A percentile compares a stretch with the other conserved stretches of the same genome.
Evolutionary conservation across 2,797 vertebrate species (phyloP).

Genomic region (Lerista edwardsae): DNA sequence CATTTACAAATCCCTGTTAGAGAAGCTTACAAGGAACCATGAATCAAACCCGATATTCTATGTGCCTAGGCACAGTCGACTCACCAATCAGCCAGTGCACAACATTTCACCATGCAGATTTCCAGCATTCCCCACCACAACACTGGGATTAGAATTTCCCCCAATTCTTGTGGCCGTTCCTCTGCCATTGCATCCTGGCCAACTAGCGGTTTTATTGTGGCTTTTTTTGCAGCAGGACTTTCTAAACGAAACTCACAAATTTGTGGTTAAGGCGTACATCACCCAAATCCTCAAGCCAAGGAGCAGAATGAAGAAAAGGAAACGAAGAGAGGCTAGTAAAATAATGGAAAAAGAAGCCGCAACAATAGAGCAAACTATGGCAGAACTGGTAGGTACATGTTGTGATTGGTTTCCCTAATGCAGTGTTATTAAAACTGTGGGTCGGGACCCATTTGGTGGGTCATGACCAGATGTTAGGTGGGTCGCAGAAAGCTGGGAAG

Average conservation of each 20-base stretch:
- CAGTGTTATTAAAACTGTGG: too few species aligned
- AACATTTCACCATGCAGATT: not conserved
- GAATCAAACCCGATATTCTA: not conserved
- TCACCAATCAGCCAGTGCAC: not conserved
- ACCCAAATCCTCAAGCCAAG: slow-evolving; percentile 81
- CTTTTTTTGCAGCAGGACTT: slow-evolving; percentile 75
- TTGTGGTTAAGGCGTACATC: slow-evolving; percentile 83
- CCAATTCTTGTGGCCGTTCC: not conserved
- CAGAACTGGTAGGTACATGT: slow-evolving; percentile 79
- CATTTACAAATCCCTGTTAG: not conserved
- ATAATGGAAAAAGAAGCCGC: slow-evolving; percentile 83
- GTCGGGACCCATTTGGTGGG: too few species aligned
- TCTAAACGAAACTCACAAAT: slow-evolving; percentile 79
- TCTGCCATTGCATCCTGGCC: not conserved
- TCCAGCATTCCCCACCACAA: not conserved
- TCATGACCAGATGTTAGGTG: too few species aligned
- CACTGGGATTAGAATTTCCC: not conserved
- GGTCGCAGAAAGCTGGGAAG: too few species aligned
- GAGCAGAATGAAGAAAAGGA: slow-evolving; percentile 75
- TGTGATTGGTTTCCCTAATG: not conserved
- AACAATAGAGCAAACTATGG: slow-evolving; percentile 73
- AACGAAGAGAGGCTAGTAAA: slow-evolving; percentile 75
- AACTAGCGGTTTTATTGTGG: not conserved
- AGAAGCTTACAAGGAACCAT: not conserved
- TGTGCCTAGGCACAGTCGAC: not conserved